Evolutionary conservation across 2,797 vertebrate species (phyloP), one percentile per base, ranked within the genome.

Genomic region (Neosalanx taihuensis): DNA sequence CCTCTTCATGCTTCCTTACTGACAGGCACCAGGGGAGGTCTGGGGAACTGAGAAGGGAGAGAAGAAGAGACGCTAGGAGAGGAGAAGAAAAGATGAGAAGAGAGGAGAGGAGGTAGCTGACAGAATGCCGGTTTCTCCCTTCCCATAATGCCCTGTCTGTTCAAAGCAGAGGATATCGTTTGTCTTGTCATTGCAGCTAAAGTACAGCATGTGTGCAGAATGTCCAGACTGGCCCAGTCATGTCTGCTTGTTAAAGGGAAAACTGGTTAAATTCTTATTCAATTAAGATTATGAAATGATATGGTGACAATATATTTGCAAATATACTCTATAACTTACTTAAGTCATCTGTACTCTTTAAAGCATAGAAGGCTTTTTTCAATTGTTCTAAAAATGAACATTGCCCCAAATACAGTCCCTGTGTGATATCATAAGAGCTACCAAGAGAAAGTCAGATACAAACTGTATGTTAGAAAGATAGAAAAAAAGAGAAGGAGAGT

Each of bases 361-460:
- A 46, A 46, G 41, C 3, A 12, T 53, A 53, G 1, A 53, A 3
- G 51, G 51, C 3, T 53, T 53, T 53, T 53, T 17, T 53, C 56
- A 26, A 31, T 23, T 66, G n/a, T 61, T 13, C 59, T 26, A 30
- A 23, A 61, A 78, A 57, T 33, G 13, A 35, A 65, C 31, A 46
- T 37, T 66, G 20, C 29, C 9, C 64, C 31, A 59, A 57, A 59
- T 37, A 31, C 26, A 59, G 20, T 56, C 33, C 33, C 64, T 64
- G 46, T 60, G 13, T 59, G 63, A 67, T 58, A 17, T 57, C 23
- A 13, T 59, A 61, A 49, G 49, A 61, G 66, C 65, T 74, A 23
- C 23, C 3, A n/a, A 20, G 69, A 31, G 30, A 26, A 72, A 31
- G 30, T 20, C 41, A 67, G 20, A 57, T 26, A 23, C 41, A 67